These are phyloP conservation scores for Lycaon pictus DNA, from an alignment of 2,113 vertebrate species.

Conservation along the genomic window DNA sequence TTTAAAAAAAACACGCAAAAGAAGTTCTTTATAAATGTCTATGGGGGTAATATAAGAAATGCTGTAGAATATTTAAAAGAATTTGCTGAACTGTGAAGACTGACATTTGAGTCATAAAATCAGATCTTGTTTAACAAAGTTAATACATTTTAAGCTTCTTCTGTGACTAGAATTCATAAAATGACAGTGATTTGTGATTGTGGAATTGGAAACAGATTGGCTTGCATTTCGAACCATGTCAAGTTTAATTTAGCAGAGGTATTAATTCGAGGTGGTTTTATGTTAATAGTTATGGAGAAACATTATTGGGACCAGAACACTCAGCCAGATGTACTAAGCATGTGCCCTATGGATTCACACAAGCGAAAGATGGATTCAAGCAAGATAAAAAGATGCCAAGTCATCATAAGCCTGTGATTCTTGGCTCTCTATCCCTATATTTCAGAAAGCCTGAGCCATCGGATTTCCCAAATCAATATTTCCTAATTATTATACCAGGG, in stretches of 20 bases:
- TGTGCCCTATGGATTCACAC: background rate
- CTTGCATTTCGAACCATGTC: constrained; percentile 71
- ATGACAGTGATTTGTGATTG: constrained; percentile 68
- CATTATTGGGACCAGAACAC: constrained; percentile 26
- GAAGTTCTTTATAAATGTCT: constrained; percentile 53
- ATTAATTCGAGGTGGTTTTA: constrained; percentile 79
- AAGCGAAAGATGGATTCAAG: background rate
- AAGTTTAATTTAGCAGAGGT: constrained; percentile 81
- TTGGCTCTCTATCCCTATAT: background rate
- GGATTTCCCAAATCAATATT: constrained; percentile 61
- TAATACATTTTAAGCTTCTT: constrained; percentile 81
- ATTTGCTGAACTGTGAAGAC: constrained; percentile 78
- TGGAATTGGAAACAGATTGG: constrained; percentile 77
- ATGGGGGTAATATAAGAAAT: constrained; percentile 67
- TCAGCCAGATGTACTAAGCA: background rate
- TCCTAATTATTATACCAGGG: constrained; percentile 72
- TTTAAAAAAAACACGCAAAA: constrained; percentile 19
- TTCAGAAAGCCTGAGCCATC: constrained; percentile 41
- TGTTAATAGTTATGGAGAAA: constrained; percentile 67
- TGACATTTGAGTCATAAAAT: constrained; percentile 84
- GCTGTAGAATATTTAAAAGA: constrained; percentile 65
- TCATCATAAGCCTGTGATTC: constrained; percentile 30
- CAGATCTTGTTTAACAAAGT: constrained; percentile 82
- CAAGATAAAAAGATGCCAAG: background rate
- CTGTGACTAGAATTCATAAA: constrained; percentile 79